These are phyloP conservation scores for Porphyrio hochstetteri DNA, from an alignment of 2,113 vertebrate species.

Conservation along the genomic window DNA sequence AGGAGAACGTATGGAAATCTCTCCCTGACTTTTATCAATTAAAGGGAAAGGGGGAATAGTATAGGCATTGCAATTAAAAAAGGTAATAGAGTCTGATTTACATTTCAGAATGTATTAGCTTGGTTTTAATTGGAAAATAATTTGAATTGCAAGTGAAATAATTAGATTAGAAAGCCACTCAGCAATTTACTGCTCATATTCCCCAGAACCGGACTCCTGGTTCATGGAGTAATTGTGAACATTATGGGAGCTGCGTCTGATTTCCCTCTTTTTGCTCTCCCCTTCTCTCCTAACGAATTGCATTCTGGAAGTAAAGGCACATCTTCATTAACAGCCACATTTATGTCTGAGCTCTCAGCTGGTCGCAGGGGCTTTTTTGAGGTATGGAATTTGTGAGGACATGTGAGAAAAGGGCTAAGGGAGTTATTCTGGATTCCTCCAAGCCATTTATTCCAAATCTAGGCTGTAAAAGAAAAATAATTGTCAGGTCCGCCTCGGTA, in stretches of 20 bases:
- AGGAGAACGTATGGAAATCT: neutral
- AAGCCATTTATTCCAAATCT: neutral
- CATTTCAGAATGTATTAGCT: slow-evolving; percentile 72
- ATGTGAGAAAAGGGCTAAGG: neutral
- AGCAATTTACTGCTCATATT: slow-evolving; percentile 49
- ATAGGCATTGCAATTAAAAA: slow-evolving; percentile 57
- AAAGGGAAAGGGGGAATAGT: slow-evolving; percentile 48
- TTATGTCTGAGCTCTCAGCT: neutral
- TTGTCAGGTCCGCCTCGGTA: rapidly evolving
- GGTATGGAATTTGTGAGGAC: neutral
- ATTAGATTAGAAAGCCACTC: slow-evolving; percentile 72
- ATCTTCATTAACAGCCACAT: neutral
- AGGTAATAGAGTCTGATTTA: slow-evolving; percentile 71
- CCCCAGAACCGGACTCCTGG: slow-evolving; percentile 42
- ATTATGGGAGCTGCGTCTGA: neutral
- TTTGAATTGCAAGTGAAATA: slow-evolving; percentile 75
- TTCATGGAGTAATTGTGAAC: slow-evolving; percentile 21
- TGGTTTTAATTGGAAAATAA: slow-evolving; percentile 74
- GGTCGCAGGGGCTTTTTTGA: neutral
- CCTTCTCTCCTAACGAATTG: neutral
- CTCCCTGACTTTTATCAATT: slow-evolving; percentile 48
- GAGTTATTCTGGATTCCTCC: neutral
- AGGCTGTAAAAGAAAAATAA: neutral
- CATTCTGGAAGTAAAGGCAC: neutral
- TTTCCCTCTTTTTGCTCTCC: neutral